phyloP scores from a whole-genome alignment of 2,113 vertebrate genomes.

The Turdus rufiventris region DNA sequence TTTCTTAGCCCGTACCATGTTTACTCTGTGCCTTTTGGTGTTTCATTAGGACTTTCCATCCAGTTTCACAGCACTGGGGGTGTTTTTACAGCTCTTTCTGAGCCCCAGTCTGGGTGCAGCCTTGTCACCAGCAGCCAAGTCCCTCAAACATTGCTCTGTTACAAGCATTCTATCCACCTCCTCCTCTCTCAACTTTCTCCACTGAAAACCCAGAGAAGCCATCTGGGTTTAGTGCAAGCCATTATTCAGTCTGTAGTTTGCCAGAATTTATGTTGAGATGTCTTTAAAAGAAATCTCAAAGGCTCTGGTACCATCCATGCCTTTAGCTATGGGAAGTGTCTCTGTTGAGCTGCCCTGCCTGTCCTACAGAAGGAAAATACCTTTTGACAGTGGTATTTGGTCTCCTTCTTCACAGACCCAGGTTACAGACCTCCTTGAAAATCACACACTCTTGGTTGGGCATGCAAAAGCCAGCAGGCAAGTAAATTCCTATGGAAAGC shows the following conservation, averaged over 20 bases:
- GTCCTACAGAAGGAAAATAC: neutral
- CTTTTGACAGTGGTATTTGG: neutral
- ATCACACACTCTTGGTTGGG: neutral
- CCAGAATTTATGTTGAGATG: neutral
- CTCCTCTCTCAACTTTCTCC: neutral
- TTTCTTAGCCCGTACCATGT: rapidly evolving
- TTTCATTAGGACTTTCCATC: neutral
- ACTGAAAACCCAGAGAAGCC: neutral
- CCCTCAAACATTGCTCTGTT: neutral
- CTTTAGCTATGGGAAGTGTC: neutral
- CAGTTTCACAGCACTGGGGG: rapidly evolving
- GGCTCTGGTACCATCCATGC: neutral
- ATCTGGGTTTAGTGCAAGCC: neutral
- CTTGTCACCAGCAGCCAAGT: neutral
- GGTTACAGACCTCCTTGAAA: rapidly evolving
- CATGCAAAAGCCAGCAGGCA: neutral
- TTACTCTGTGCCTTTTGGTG: neutral
- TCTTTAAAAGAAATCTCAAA: neutral
- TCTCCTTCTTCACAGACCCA: neutral
- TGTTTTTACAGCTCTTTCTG: neutral
- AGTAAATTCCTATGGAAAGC: neutral
- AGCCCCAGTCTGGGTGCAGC: neutral
- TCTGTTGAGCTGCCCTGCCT: neutral
- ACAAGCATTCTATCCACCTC: rapidly evolving
- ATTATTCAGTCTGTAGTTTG: neutral